A percentile compares a stretch with the other conserved stretches of the same genome.
Evolutionary conservation across 2,113 vertebrate species (phyloP).

Genomic region (Ondatra zibethicus): DNA sequence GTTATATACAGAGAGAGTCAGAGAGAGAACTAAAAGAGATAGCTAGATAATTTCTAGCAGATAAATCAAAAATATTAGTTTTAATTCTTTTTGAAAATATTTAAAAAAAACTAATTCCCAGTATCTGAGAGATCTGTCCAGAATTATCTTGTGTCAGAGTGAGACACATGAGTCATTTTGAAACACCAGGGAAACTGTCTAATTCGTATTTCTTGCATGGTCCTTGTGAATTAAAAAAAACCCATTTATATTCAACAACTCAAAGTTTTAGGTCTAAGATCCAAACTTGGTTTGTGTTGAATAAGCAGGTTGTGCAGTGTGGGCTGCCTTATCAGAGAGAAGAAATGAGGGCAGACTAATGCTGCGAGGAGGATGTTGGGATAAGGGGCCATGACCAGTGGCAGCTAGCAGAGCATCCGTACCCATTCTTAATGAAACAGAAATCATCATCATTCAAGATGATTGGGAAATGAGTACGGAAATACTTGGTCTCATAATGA

Average conservation of each 20-base stretch:
- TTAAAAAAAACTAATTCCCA: slow-evolving; percentile 74
- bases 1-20: neutral
- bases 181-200: slow-evolving; percentile 70
- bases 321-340: neutral
- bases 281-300: slow-evolving; percentile 54
- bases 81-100: slow-evolving; percentile 77
- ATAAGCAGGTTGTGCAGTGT: neutral
- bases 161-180: slow-evolving; percentile 76
- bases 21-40: neutral
- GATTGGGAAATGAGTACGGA: neutral
- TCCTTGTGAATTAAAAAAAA: slow-evolving; percentile 61
- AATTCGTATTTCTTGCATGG: slow-evolving; percentile 77
- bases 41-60: neutral
- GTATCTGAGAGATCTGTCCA: slow-evolving; percentile 78
- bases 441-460: neutral
- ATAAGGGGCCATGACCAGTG: neutral
- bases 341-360: neutral
- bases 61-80: slow-evolving; percentile 2
- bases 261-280: slow-evolving; percentile 49
- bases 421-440: neutral
- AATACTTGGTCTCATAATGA: neutral
- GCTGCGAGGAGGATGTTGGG: neutral
- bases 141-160: slow-evolving; percentile 65
- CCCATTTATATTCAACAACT: slow-evolving; percentile 41
- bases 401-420: neutral